phyloP scores from a whole-genome alignment of 2,888 invertebrate species.

The Phlogophora meticulosa region DNA sequence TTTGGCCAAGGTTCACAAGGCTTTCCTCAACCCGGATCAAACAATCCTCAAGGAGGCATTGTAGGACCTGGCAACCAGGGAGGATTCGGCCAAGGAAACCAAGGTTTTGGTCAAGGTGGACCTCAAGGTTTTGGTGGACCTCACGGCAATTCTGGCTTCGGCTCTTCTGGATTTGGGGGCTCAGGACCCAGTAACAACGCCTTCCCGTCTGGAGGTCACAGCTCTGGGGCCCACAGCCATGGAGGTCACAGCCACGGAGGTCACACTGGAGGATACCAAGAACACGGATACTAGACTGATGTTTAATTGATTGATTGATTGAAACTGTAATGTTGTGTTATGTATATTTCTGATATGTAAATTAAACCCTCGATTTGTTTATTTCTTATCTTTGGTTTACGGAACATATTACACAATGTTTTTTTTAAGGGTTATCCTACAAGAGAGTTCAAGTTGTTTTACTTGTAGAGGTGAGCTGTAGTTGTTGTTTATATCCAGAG shows the following conservation, averaged over 20 bases:
- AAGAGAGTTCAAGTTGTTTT: not conserved
- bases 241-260: constrained; percentile 34
- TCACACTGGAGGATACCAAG: constrained; percentile 53
- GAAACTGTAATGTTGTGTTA: constrained; percentile 7
- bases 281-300: constrained; percentile 54
- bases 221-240: constrained; percentile 24
- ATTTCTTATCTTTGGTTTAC: constrained; percentile 26
- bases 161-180: constrained; percentile 24
- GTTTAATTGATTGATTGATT: constrained; percentile 5
- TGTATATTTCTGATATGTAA: constrained; percentile 14
- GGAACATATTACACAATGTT: not conserved
- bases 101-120: constrained; percentile 13
- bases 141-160: constrained; percentile 12
- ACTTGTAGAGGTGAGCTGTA: constrained; percentile 22
- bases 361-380: constrained; percentile 22
- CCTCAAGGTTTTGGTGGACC: constrained; percentile 11
- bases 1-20: constrained; percentile 53
- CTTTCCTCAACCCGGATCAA: constrained; percentile 39
- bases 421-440: constrained; percentile 6
- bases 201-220: constrained; percentile 45
- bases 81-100: constrained; percentile 31
- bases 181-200: constrained; percentile 34
- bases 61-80: constrained; percentile 37
- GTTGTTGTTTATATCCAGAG: not conserved
- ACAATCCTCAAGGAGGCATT: constrained; percentile 43